Percentiles rank a stretch among this genome's conserved stretches.
phyloP scores from a whole-genome alignment of 2,888 invertebrate species.

The Elysia crispata region DNA sequence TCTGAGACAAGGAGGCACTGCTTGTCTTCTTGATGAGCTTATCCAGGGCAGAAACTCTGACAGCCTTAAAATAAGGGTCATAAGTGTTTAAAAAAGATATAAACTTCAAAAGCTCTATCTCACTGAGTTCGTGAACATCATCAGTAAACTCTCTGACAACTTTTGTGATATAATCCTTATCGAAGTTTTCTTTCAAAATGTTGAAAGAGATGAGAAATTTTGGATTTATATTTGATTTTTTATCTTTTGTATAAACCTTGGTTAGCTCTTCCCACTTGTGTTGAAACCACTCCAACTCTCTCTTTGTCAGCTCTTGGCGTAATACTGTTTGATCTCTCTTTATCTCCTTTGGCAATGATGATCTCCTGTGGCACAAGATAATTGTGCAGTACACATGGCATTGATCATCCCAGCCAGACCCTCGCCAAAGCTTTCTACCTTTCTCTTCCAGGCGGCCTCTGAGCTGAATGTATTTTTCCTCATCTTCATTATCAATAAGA shows the following conservation, averaged over 20 bases:
- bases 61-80: conserved; percentile 58
- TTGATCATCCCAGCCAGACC: neutral
- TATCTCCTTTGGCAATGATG: conserved; percentile 40
- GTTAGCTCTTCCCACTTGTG: conserved; percentile 56
- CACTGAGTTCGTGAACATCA: conserved; percentile 51
- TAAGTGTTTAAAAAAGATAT: conserved; percentile 62
- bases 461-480: conserved; percentile 54
- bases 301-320: conserved; percentile 55
- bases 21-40: conserved; percentile 36
- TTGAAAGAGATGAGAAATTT: conserved; percentile 64
- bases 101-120: conserved; percentile 57
- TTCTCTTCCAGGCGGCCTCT: conserved; percentile 51
- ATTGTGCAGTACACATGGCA: conserved; percentile 56
- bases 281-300: conserved; percentile 61
- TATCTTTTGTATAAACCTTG: conserved; percentile 47
- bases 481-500: conserved; percentile 63
- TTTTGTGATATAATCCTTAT: conserved; percentile 57
- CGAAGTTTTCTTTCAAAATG: conserved; percentile 64
- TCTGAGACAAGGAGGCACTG: neutral
- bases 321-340: conserved; percentile 29
- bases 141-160: conserved; percentile 58
- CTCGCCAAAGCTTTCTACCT: neutral
- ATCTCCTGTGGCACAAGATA: conserved; percentile 51
- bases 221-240: conserved; percentile 54
- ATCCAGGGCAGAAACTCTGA: conserved; percentile 62